Evolutionary conservation across 2,113 vertebrate genomes (phyloP), one percentile per base, ranked within the genome.

Genomic region (Bufo bufo): DNA sequence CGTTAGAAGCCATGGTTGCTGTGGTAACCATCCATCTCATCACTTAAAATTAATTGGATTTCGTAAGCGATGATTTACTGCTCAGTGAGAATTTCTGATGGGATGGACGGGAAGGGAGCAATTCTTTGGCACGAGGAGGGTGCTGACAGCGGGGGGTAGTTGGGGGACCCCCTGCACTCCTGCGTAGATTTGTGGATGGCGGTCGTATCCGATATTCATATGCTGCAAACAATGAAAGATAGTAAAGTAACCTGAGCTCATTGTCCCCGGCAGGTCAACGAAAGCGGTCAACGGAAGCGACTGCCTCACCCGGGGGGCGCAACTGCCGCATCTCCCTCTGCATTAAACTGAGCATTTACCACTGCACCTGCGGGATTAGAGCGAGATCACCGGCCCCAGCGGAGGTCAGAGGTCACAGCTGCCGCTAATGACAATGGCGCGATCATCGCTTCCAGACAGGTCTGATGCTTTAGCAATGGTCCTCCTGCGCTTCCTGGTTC

Each of bases 341-440:
- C 9, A 72, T 72, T 81, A 58, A 58, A 16, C 50, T 2, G 11
- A 23, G 3, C 63, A 17, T 61, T 61, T 61, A 61, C 58, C 50
- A 8, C 50, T 52, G 50, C 50, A 52, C 50, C n/a, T n/a, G n/a
- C n/a, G n/a, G n/a, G n/a, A n/a, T n/a, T n/a, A 12, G 61, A 23
- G 47, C n/a, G 50, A 43, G 43, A 66, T 79, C 85, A 54, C 63
- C 9, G 19, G 17, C 77, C 33, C 54, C 77, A 56, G 20, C 13
- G 85, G 56, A 77, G 47, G 74, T 12, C 85, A 86, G 19, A 69
- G 77, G 77, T 77, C 84, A 63, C 56, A 52, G 8, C 12, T 0
- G 5, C 58, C 6, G 72, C 71, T 77, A 77, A 85, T 23, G 1
- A 33, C 65, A 8, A 58, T 58, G 11, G 11, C 56, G 2, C 50